Evolutionary conservation across 2,888 invertebrate genomes (phyloP).

Genomic region (Acronicta alni): DNA sequence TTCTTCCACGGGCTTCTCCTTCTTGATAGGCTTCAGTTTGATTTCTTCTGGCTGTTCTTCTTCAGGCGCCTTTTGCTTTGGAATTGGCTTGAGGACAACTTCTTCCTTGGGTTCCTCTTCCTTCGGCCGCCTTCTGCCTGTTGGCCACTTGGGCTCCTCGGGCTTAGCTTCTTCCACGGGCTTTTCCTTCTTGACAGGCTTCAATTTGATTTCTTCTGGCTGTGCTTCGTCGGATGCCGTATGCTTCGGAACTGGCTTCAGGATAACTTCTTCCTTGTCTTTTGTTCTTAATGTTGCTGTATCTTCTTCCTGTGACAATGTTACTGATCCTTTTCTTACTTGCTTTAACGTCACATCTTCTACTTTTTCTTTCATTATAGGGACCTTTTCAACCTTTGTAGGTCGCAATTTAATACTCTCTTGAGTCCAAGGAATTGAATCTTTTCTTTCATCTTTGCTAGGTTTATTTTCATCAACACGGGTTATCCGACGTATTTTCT

Average conservation of each 20-base stretch:
- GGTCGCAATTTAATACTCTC: slow-evolving; percentile 90
- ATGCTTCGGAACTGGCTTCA: slow-evolving; percentile 61
- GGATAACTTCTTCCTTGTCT: slow-evolving; percentile 70
- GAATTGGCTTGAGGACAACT: not conserved
- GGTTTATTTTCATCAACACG: slow-evolving; percentile 55
- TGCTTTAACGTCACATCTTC: slow-evolving; percentile 81
- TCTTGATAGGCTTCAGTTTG: slow-evolving; percentile 9
- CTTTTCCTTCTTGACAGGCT: slow-evolving; percentile 3
- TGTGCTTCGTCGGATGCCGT: slow-evolving; percentile 55
- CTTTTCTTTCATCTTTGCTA: slow-evolving; percentile 66
- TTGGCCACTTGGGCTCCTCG: slow-evolving; percentile 4
- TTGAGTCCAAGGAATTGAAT: slow-evolving; percentile 89
- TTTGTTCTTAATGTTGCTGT: slow-evolving; percentile 86
- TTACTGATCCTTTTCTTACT: slow-evolving; percentile 77
- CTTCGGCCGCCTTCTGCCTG: slow-evolving; percentile 5
- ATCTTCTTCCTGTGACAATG: slow-evolving; percentile 89
- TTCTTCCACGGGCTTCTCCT: slow-evolving; percentile 10
- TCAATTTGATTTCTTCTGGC: slow-evolving; percentile 24
- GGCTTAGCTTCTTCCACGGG: slow-evolving; percentile 1
- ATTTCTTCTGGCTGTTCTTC: slow-evolving; percentile 13
- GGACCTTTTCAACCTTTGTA: slow-evolving; percentile 88
- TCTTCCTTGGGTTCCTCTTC: slow-evolving; percentile 12
- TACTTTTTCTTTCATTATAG: slow-evolving; percentile 87
- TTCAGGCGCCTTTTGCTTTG: not conserved
- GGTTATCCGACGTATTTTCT: slow-evolving; percentile 51